A percentile compares a stretch with the other conserved stretches of the same genome.
phyloP scores from a whole-genome alignment of 2,888 invertebrate species.

The Epinotia ramella region DNA sequence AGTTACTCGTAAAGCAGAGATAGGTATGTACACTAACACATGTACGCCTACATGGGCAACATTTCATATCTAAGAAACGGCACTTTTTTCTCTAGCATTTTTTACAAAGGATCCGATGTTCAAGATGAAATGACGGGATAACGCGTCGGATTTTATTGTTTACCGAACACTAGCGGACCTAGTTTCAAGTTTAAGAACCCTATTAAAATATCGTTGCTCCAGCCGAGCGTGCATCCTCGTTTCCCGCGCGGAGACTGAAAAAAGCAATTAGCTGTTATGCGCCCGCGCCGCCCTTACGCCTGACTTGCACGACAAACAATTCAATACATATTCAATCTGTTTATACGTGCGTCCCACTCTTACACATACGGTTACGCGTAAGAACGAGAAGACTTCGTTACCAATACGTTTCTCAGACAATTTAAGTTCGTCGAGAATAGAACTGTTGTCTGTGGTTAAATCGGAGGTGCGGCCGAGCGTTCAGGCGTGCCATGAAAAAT shows the following conservation, averaged over 20 bases:
- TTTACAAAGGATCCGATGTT: neutral
- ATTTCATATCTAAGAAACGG: no score
- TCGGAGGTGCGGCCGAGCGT: conserved; percentile 67
- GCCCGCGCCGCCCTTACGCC: conserved; percentile 5
- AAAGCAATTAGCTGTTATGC: conserved; percentile 82
- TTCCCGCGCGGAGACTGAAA: conserved; percentile 58
- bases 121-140: neutral
- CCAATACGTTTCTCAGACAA: neutral
- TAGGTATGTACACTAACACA: no score
- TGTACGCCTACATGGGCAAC: no score
- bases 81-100: no score
- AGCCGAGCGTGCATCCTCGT: conserved; percentile 48
- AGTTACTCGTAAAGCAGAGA: no score
- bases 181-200: conserved; percentile 29
- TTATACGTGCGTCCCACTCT: neutral
- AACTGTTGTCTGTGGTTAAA: conserved; percentile 33
- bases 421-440: neutral
- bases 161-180: neutral
- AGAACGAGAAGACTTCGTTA: neutral
- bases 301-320: conserved; percentile 1
- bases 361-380: neutral
- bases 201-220: conserved; percentile 40
- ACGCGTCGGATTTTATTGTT: neutral
- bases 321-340: neutral
- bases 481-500: conserved; percentile 83